These are phyloP conservation scores for Rana temporaria DNA, from an alignment of 2,113 vertebrate genomes.

Conservation along the genomic window DNA sequence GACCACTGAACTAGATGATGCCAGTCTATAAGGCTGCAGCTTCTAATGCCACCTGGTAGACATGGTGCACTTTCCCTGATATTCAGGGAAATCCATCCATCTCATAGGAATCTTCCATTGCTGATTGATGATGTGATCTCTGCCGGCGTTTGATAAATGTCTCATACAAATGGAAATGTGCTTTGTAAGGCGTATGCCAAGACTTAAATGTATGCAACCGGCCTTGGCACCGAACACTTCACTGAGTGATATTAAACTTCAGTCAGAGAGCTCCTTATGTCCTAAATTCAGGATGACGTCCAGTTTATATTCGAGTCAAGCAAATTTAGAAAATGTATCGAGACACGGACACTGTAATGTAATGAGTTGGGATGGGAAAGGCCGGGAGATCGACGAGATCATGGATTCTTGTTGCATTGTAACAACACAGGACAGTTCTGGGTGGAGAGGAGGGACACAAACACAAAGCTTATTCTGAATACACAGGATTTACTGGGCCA, in stretches of 20 bases:
- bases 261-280: slow-evolving; percentile 17
- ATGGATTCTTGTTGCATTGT: neutral
- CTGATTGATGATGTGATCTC: slow-evolving; percentile 22
- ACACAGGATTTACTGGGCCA: neutral
- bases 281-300: slow-evolving; percentile 5
- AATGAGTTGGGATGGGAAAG: neutral
- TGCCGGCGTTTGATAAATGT: slow-evolving; percentile 23
- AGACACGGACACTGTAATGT: neutral
- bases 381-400: neutral
- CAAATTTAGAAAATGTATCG: neutral
- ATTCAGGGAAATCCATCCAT: neutral
- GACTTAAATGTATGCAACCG: slow-evolving; percentile 10
- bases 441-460: neutral
- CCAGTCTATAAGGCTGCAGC: too few species aligned
- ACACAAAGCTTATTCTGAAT: neutral
- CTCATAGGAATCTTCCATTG: neutral
- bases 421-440: neutral
- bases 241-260: slow-evolving; percentile 28
- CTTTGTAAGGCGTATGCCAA: neutral
- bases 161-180: slow-evolving; percentile 20
- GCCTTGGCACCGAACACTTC: neutral
- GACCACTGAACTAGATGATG: too few species aligned
- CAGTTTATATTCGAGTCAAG: neutral
- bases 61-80: neutral
- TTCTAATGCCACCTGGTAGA: neutral